Evolutionary conservation across 2,888 invertebrate genomes (phyloP), one percentile per base, ranked within the genome.

Genomic region (Parascotia fuliginaria): DNA sequence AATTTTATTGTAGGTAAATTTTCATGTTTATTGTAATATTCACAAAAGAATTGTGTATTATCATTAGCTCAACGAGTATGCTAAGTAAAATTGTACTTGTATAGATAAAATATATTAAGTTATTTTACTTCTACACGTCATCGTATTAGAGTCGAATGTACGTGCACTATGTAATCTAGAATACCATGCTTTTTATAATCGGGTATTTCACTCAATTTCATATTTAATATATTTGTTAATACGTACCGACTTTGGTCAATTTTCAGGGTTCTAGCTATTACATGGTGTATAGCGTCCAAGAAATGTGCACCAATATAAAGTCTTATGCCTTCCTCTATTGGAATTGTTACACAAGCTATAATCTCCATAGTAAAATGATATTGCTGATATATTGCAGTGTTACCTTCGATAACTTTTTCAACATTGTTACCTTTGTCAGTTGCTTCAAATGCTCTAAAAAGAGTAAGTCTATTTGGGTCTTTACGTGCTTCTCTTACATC

Each of bases 321-420:
- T 50, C 95, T 93, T 59, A 96, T 79, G 0, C 94, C 95, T 73
- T 95, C 95, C 71, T 96, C 96, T 1, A 83, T 87, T 0, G 96
- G 96, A 13, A 93, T 73, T 16, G 93, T 93, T 1, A 94, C 87
- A 68, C 94, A 94, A 0, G 89, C 89, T 41, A 95, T 93, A 0
- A 94, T 93, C 78, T 96, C 96, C 95, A 96, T 95, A 9, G 93
- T 92, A 60, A 93, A 95, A 75, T 96, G 96, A 72, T 95, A 95
- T 70, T 96, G 96, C 11, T 87, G 74, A 7, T 93, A 93, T 47
- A 92, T 77, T 27, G 89, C 81, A 36, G 92, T 85, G 3, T 75
- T 84, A 0, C 95, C 95, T 54, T 71, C 78, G 3, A 92, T 87
- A 2, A 77, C 60, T 51, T 92, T 87, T 7, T 70, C 77, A 0